Percentiles rank a stretch among this genome's conserved stretches.
phyloP scores from a whole-genome alignment of 2,888 invertebrate species.

The Torymus aiolomorphi region DNA sequence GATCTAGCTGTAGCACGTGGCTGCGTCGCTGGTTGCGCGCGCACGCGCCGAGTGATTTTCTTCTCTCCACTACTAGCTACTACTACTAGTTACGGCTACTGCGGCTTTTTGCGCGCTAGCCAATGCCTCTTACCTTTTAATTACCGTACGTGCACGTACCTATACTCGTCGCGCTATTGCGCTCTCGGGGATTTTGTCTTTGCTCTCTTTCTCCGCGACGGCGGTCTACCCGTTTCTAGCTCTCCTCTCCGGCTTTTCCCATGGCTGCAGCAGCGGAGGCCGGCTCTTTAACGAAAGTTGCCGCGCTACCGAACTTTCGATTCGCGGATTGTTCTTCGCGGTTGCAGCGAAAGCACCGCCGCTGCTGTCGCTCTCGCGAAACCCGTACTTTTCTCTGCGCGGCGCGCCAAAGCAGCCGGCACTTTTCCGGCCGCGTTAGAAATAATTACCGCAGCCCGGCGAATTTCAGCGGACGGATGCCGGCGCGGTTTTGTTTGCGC shows the following conservation, averaged over 20 bases:
- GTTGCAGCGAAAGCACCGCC: constrained; percentile 15
- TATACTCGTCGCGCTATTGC: too few species aligned
- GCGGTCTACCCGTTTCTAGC: constrained; percentile 13
- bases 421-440: not conserved
- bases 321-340: constrained; percentile 47
- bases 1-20: constrained; percentile 1
- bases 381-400: constrained; percentile 15
- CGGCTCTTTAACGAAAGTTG: constrained; percentile 52
- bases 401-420: constrained; percentile 19
- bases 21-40: not conserved
- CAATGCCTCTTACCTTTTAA: constrained; percentile 44
- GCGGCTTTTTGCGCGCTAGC: constrained; percentile 19
- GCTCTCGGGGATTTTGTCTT: constrained; percentile 1
- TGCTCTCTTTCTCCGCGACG: constrained; percentile 16
- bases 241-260: constrained; percentile 35
- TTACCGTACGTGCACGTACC: constrained; percentile 17
- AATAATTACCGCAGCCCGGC: not conserved
- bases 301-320: constrained; percentile 45
- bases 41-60: not conserved
- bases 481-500: too few species aligned
- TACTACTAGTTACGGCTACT: not conserved
- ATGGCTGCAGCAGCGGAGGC: not conserved
- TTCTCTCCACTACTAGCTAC: not conserved
- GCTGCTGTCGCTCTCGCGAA: not conserved
- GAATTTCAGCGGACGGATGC: not conserved